Base-by-base conservation (phyloP, 2,797 vertebrate species). In the Atherinosoma microstoma region DNA sequence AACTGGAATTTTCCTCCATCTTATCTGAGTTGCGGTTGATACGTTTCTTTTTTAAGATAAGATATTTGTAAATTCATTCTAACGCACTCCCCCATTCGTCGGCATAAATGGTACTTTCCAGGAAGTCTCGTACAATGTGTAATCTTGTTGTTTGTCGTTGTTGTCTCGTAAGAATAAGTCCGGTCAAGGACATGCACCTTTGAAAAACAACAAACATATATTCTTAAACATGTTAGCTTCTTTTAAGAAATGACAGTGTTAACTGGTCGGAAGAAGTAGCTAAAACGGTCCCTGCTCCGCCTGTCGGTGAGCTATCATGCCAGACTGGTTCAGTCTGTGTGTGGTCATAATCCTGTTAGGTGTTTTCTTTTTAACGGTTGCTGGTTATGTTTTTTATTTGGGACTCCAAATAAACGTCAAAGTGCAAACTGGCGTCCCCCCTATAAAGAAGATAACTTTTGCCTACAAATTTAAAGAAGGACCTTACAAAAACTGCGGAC, bases 401-500 rank as follows among this genome's bases (percentile, higher is more conserved):
- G 97, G 96, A 59, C 91, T 98, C 36, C 89, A 96, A 54, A 87
- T 95, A 0, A 87, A 95, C 68, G 94, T 99, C 42, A 86, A 86
- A 10, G 93, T 98, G 76, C 91, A 94, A 18, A 96, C 96, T 0
- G 97, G 97, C 40, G 94, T 93, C 18, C 94, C 97, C 0, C 96
- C 96, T 6, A 82, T 98, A 0, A 93, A 93, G 84, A 97, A 90
- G 72, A 90, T 98, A 53, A 98, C 95, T 0, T 63, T 98, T 82
- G 97, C 95, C 73, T 98, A 98, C 90, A 99, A 97, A 81, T 97
- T 96, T 88, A 92, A 92, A 53, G 76, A 94, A 74, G 97, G 96
- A 59, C 91, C 96, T 0, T 97, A 97, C 38, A 86, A 88, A 4
- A 90, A 95, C 24, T 94, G 94, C 0, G 94, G 95, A 20, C 82